Evolutionary conservation across 92 coral and sea anemone species (phyloP), one percentile per base, ranked within the genome.

Genomic region (Palythoa grandis): DNA sequence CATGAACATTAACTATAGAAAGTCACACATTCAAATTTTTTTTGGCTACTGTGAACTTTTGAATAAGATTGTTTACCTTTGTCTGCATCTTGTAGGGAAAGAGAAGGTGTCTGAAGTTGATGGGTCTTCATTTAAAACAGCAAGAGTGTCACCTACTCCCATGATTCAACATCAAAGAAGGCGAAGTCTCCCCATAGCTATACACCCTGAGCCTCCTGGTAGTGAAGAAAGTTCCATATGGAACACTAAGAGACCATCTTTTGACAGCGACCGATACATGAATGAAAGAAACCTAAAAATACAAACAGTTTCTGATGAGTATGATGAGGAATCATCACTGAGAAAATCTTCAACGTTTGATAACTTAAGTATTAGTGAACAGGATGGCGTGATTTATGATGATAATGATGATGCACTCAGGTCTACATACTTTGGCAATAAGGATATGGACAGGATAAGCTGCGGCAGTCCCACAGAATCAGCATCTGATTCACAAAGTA

Each of bases 381-480:
- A 80, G 4, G 85, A 80, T 40, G 85, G 61, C n/a, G 75, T 50
- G 61, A 80, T 91, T 2, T 87, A 68, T n/a, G 56, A 75, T 70
- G 74, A 53, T 35, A 38, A 37, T 17, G 82, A 65, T 48, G 85
- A 80, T 12, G 15, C 43, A 43, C 19, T 48, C 1, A 60, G 63
- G 56, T 57, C 84, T 17, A n/a, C 71, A 11, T 91, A 85, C 77
- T 87, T 58, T 76, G 93, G 88, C 58, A 89, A 72, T 8, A 91
- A 90, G 78, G 88, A 91, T 79, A 78, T 66, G 39, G 88, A 89
- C 76, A 73, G 91, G 19, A 92, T 91, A 72, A 92, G 95, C 85
- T 92, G 90, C 58, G 94, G 90, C 61, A 88, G 98, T 40, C 92
- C 93, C 1, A 87, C 89, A 52, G 99, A 93, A 23, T 82, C 83